Evolutionary conservation across 2,797 vertebrate species (phyloP).

Genomic region (Eulemur rubriventer): DNA sequence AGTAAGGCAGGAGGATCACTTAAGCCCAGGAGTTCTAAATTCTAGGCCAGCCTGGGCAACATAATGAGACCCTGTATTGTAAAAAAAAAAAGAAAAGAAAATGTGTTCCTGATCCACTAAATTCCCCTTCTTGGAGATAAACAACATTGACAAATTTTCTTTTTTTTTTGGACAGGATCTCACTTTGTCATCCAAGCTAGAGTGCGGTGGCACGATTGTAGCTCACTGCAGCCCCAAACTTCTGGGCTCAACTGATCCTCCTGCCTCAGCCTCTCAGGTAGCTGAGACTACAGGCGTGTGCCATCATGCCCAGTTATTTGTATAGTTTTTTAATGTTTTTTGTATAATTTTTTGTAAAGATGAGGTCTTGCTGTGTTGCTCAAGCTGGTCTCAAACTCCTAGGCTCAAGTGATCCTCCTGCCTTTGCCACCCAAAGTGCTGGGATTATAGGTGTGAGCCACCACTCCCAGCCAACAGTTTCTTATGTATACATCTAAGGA

Average conservation of each 20-base stretch:
- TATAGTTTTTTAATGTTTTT: background rate
- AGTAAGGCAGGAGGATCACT: background rate
- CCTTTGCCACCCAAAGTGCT: background rate
- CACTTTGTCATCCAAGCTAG: background rate
- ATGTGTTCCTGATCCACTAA: background rate
- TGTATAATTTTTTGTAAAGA: background rate
- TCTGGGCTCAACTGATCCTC: background rate
- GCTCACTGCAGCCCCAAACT: background rate
- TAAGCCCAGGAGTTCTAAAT: background rate
- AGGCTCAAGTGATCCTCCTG: background rate
- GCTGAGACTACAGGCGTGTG: background rate
- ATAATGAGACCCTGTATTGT: background rate
- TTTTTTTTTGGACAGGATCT: background rate
- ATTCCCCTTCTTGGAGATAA: background rate
- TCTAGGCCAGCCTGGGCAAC: background rate
- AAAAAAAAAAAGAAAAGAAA: background rate
- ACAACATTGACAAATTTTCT: background rate
- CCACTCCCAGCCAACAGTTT: background rate
- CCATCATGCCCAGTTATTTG: background rate
- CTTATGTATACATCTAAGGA: background rate
- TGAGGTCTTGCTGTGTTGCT: background rate
- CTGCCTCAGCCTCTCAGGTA: background rate
- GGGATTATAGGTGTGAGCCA: background rate
- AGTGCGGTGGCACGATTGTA: accelerated
- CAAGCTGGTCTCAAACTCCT: background rate